Evolutionary conservation across 2,113 vertebrate genomes (phyloP).

Genomic region (Heliornis fulica): DNA sequence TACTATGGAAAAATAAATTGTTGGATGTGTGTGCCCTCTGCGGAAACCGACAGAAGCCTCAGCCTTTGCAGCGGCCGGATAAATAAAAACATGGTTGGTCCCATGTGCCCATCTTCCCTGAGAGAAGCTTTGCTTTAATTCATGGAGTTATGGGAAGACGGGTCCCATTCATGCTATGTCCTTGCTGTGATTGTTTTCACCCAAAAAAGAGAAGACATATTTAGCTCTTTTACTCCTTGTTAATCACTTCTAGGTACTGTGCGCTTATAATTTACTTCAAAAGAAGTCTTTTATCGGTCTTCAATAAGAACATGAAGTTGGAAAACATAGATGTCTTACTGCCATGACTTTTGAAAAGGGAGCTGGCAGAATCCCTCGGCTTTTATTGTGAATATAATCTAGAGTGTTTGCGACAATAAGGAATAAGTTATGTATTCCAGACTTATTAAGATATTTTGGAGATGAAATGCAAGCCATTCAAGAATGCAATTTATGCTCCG

Average conservation of each 20-base stretch:
- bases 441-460: background rate
- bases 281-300: background rate
- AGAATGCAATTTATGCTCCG: background rate
- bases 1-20: background rate
- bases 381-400: background rate
- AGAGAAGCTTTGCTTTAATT: background rate
- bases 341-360: background rate
- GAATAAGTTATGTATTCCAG: background rate
- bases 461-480: background rate
- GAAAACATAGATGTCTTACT: background rate
- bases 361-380: background rate
- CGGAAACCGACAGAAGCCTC: background rate
- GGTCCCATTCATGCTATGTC: background rate
- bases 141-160: fast-evolving
- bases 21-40: background rate
- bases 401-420: background rate
- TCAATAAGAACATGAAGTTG: background rate
- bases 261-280: background rate
- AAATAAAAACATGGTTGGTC: fast-evolving
- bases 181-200: background rate
- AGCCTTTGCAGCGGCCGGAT: background rate
- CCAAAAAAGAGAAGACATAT: background rate
- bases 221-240: background rate
- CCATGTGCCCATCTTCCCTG: fast-evolving
- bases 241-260: background rate